Percentiles rank a stretch among this genome's conserved stretches.
phyloP scores from a whole-genome alignment of 2,797 vertebrate genomes.

The Esox lucius region DNA sequence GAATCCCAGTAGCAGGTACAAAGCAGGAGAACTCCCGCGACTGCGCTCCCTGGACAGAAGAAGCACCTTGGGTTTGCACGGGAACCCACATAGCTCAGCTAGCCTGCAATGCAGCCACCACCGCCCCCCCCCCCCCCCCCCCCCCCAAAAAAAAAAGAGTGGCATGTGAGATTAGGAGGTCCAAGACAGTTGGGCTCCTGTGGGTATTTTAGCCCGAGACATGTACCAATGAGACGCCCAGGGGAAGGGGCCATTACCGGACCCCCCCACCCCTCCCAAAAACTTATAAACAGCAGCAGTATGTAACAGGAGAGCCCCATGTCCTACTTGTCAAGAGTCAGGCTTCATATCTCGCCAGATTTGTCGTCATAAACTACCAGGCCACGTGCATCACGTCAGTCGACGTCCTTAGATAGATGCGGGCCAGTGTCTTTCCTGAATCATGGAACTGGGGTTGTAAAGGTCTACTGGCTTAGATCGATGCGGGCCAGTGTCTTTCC shows the following conservation, averaged over 20 bases:
- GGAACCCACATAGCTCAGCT: constrained; percentile 35
- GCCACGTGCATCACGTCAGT: background rate
- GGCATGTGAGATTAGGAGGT: constrained; percentile 44
- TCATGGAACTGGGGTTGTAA: background rate
- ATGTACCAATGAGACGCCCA: constrained; percentile 54
- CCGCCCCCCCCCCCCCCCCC: background rate
- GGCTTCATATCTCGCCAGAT: constrained; percentile 37
- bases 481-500: too few species aligned
- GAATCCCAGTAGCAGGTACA: background rate
- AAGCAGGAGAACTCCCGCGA: background rate
- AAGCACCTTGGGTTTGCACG: constrained; percentile 40
- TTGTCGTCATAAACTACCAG: background rate
- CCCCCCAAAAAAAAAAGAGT: constrained; percentile 55
- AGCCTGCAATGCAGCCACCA: background rate
- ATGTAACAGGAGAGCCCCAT: constrained; percentile 69
- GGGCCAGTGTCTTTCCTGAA: background rate
- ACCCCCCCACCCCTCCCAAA: constrained; percentile 45
- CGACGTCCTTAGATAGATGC: background rate
- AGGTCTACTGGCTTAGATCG: too few species aligned
- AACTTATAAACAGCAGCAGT: constrained; percentile 71
- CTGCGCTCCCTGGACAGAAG: constrained; percentile 11
- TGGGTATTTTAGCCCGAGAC: constrained; percentile 72
- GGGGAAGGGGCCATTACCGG: constrained; percentile 55
- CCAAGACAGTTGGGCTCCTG: constrained; percentile 65
- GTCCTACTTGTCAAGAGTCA: constrained; percentile 52